These are phyloP conservation scores for Leptinotarsa haldemani DNA, from an alignment of 2,888 invertebrate species.

Conservation along the genomic window DNA sequence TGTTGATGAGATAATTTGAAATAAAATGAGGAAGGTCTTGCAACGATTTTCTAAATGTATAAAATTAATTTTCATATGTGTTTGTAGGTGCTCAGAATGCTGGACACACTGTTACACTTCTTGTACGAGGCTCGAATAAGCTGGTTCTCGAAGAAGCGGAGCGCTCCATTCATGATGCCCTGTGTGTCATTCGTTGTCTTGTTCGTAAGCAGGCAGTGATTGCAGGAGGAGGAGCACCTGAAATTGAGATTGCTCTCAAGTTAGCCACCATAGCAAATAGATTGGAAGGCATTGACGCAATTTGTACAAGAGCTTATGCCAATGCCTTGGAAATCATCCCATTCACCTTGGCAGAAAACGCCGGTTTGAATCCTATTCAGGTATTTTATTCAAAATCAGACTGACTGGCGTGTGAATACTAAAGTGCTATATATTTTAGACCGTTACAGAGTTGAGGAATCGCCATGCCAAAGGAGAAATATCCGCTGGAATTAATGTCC, in stretches of 20 bases:
- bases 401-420: not conserved
- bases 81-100: constrained; percentile 75
- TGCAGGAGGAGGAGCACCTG: constrained; percentile 97
- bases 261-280: constrained; percentile 85
- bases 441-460: constrained; percentile 96
- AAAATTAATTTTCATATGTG: not conserved
- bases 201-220: constrained; percentile 93
- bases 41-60: no score
- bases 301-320: constrained; percentile 95
- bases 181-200: constrained; percentile 94
- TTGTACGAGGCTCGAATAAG: constrained; percentile 90
- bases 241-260: constrained; percentile 91
- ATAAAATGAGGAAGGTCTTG: no score
- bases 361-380: constrained; percentile 67
- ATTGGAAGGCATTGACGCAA: constrained; percentile 91
- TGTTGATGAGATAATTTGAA: no score
- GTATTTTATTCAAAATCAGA: constrained; percentile 43
- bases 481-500: constrained; percentile 94
- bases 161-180: constrained; percentile 84
- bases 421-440: constrained; percentile 62
- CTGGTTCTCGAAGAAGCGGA: constrained; percentile 85
- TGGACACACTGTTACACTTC: constrained; percentile 91
- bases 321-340: constrained; percentile 96
- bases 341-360: constrained; percentile 91
- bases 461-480: constrained; percentile 89